Conservation (phyloP, 2,888 invertebrate genomes). For the Tiphia femorata region DNA sequence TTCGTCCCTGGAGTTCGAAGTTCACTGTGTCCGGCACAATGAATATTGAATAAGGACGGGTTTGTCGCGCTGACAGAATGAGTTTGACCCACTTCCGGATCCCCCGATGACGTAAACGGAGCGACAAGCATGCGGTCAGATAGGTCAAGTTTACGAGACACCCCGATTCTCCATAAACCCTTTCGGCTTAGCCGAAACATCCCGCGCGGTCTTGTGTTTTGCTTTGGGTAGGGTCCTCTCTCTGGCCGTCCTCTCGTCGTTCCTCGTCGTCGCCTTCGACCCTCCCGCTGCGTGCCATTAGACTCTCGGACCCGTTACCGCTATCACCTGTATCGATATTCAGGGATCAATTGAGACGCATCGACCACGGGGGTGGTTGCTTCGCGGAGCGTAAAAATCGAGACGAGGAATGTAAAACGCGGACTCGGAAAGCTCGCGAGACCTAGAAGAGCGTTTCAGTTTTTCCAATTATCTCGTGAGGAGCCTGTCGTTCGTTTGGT, state of each 20-base stretch:
- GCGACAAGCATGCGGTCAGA: constrained; percentile 50
- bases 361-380: too few species aligned
- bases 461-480: too few species aligned
- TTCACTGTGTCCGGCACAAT: background rate
- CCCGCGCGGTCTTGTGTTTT: constrained; percentile 55
- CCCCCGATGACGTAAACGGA: constrained; percentile 33
- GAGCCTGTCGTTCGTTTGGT: too few species aligned
- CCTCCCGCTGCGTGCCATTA: constrained; percentile 53
- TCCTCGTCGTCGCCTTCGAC: constrained; percentile 39
- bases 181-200: constrained; percentile 61
- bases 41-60: constrained; percentile 2
- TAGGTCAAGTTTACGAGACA: constrained; percentile 63
- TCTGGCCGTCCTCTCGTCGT: constrained; percentile 29
- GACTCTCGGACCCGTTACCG: constrained; percentile 45
- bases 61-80: constrained; percentile 21
- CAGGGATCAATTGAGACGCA: too few species aligned
- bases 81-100: constrained; percentile 55
- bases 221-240: constrained; percentile 43
- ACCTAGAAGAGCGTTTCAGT: too few species aligned
- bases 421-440: too few species aligned
- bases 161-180: constrained; percentile 62
- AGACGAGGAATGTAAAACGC: too few species aligned
- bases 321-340: constrained; percentile 30
- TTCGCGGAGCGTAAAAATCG: too few species aligned
- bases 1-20: constrained; percentile 5